Base-by-base conservation (phyloP, 2,113 vertebrate species). In the Tragelaphus strepsiceros region DNA sequence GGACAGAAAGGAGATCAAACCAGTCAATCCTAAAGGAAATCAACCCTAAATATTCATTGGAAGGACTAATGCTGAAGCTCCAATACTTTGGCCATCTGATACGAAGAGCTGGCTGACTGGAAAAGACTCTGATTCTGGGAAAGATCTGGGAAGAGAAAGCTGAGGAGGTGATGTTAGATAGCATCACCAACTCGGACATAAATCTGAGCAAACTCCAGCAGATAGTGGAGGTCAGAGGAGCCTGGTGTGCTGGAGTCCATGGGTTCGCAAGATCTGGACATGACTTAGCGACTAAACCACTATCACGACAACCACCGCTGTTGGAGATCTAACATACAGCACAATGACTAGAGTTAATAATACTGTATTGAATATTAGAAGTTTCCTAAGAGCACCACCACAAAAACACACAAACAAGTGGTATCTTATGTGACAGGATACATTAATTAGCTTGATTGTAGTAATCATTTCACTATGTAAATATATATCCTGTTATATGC, bases 91-190 rank as follows among this genome's bases (percentile, higher is more conserved):
- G n/a, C n/a, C 67, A 71, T 12, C 67, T 71, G 67, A 71, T 71
- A 35, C 1, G 0, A 71, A 71, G 67, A 71, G 9, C 67, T 35
- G n/a, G n/a, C 67, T 71, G 19, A 71, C n/a, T 71, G 10, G 9
- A 71, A 71, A 71, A 71, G 67, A 71, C 67, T n/a, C n/a, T 71
- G 67, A 71, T 71, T 71, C 67, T 71, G n/a, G n/a, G n/a, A 35
- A 71, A 35, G n/a, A 71, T 22, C 67, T 71, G 67, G 4, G 19
- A 39, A n/a, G 67, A 71, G 67, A 71, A 71, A 39, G 67, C 67
- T 71, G n/a, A 71, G 67, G 67, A 39, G 22, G n/a, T 39, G 67
- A 71, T 71, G 19, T 71, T 71, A 71, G 67, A 39, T 39, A 74
- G 21, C 67, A 74, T 39, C 35, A 39, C 35, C 67, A 74, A 39